Base-by-base conservation (phyloP, 37 sponge, comb jelly and placozoan species). In the Mnemiopsis leidyi region DNA sequence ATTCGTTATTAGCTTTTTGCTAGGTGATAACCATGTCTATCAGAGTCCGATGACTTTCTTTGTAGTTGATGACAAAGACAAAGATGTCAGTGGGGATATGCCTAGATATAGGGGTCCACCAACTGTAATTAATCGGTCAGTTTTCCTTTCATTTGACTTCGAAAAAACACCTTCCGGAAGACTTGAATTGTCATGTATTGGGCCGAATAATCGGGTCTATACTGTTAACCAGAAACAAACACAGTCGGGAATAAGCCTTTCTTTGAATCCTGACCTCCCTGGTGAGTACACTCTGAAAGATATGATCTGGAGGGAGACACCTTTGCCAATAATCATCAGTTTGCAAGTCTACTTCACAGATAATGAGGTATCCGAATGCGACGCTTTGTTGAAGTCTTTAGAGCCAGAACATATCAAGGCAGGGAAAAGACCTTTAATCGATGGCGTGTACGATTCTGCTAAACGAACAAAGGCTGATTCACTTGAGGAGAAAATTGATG, bases 31-130 rank as follows among this genome's bases (percentile, higher is more conserved):
- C n/a, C 90, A 85, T 40, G 48, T 40, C 16, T n/a, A 9, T n/a
- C 16, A 23, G 90, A 85, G 90, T 37, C 90, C 90, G 21, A 85
- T 85, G 90, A 23, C 20, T 1, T 85, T 85, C 28, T 16, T 33
- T 38, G 90, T 85, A 40, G 61, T 25, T 28, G 90, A 37, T n/a
- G 24, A 35, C 9, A n/a, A n/a, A n/a, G n/a, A n/a, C n/a, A n/a
- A n/a, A n/a, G n/a, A n/a, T n/a, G n/a, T n/a, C n/a, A n/a, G 61
- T 48, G 61, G 61, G 13, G 61, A 48, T 48, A 48, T 48, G 13
- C 61, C 61, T 18, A 48, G 13, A 48, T 48, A 48, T 13, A 48
- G 61, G 61, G 13, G 61, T 48, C 61, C 61, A 48, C 61, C 61
- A 48, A 48, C 61, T 48, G 61, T 48, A 5, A 18, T 48, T 18